Evolutionary conservation across 92 coral and sea anemone genomes (phyloP), one percentile per base, ranked within the genome.

Genomic region (Micromussa lordhowensis): DNA sequence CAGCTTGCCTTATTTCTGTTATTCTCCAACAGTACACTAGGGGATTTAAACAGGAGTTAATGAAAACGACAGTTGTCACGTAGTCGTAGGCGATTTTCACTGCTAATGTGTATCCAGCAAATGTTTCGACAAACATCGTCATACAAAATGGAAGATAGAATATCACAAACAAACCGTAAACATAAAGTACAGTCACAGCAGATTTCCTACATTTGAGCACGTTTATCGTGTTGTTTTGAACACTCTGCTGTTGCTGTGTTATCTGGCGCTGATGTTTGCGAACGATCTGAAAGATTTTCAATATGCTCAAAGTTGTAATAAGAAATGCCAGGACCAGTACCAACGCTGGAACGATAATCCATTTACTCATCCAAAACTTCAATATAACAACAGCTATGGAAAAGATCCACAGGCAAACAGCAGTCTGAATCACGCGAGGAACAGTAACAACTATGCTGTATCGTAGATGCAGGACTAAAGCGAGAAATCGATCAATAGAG

Each of bases 51-150:
- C 63, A 82, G 1, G 91, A 82, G 74, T 79, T 88, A 14, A 88
- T 74, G 44, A 24, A 88, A 17, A 88, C 87, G 22, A 73, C 64
- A 9, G 91, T 88, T 22, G 66, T 49, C 4, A 63, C 88, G 34
- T 82, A 88, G 55, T 82, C 83, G 38, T 88, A 88, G 2, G 87
- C 88, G 17, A 88, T 82, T 57, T 73, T 88, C 24, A 88, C 82
- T 22, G 30, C 22, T 35, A 5, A 16, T 6, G 61, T 82, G 6
- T 51, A 88, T 59, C 91, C 91, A 18, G 71, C 9, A n/a, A 69
- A 26, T 12, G 71, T 66, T 30, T 81, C 73, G 22, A 78, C 53
- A 22, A 70, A 24, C 91, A 81, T 88, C 22, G 81, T 72, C 17
- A 28, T 57, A 21, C 57, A 63, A 38, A 69, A 88, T 4, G 91